These are phyloP conservation scores for Parasteatoda tepidariorum DNA, from an alignment of 1,140 invertebrate genomes.

Conservation along the genomic window DNA sequence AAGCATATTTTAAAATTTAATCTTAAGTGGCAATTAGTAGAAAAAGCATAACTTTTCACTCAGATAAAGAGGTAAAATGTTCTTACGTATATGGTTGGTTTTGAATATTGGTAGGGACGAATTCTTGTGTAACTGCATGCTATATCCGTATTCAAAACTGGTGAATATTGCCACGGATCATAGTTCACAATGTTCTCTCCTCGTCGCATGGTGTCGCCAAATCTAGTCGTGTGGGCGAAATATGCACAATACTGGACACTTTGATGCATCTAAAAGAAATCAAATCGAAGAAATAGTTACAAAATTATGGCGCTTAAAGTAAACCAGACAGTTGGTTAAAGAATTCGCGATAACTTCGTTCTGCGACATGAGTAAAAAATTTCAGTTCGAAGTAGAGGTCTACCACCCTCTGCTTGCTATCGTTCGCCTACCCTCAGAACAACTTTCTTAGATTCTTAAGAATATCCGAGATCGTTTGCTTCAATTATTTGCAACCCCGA, in stretches of 20 bases:
- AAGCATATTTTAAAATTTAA: too few relatives aligned
- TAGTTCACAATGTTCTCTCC: not conserved
- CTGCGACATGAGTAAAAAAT: too few relatives aligned
- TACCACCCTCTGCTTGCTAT: too few relatives aligned
- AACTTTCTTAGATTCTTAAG: too few relatives aligned
- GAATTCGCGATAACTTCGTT: not conserved
- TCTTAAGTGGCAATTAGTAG: too few relatives aligned
- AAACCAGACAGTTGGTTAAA: not conserved
- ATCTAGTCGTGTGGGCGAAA: not conserved
- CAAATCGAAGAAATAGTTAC: not conserved
- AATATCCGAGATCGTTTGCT: too few relatives aligned
- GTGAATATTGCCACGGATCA: not conserved
- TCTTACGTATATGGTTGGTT: not conserved
- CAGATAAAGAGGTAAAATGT: too few relatives aligned
- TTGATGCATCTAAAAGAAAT: not conserved
- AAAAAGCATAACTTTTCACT: too few relatives aligned
- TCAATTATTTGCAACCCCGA: too few relatives aligned
- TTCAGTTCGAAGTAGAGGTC: too few relatives aligned
- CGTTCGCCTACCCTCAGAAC: too few relatives aligned
- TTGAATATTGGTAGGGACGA: not conserved
- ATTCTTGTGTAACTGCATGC: not conserved
- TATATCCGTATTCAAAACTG: not conserved
- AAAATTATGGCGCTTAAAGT: not conserved
- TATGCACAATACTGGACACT: slow-evolving; percentile 4
- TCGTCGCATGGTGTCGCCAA: not conserved